Conservation (phyloP, 2,113 vertebrate species). For the Platichthys flesus region DNA sequence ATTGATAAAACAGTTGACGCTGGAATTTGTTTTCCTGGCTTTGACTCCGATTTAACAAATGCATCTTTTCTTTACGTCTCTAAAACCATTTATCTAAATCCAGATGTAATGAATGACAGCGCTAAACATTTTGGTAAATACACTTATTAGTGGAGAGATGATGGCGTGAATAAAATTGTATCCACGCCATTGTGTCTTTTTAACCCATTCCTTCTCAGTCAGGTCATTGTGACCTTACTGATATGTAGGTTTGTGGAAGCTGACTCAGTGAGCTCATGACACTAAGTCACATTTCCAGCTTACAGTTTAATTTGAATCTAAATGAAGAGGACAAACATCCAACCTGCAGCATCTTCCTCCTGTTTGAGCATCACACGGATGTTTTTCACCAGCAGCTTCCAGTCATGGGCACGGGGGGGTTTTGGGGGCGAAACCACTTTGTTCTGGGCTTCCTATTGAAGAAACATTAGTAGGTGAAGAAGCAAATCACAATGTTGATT, state of each 20-base stretch:
- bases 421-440: slow-evolving; percentile 89
- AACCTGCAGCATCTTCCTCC: slow-evolving; percentile 86
- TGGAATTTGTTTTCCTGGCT: too few relatives aligned
- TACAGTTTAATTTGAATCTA: not conserved
- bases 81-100: too few relatives aligned
- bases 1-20: too few relatives aligned
- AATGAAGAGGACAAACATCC: not conserved
- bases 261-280: not conserved
- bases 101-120: too few relatives aligned
- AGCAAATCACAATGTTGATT: not conserved
- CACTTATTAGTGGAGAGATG: too few relatives aligned
- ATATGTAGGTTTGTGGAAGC: not conserved
- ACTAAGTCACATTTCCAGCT: not conserved
- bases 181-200: not conserved
- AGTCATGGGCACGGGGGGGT: slow-evolving; percentile 93
- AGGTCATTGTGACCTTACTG: not conserved
- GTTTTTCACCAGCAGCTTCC: slow-evolving; percentile 92
- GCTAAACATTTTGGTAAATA: not conserved
- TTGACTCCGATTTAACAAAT: too few relatives aligned
- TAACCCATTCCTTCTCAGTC: not conserved
- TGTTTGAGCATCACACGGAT: slow-evolving; percentile 76
- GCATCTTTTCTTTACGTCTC: too few relatives aligned
- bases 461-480: slow-evolving; percentile 1
- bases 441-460: slow-evolving; percentile 72
- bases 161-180: too few relatives aligned